These are phyloP conservation scores for Drosophila cracens DNA, from an alignment of 2,888 invertebrate genomes.

Conservation along the genomic window DNA sequence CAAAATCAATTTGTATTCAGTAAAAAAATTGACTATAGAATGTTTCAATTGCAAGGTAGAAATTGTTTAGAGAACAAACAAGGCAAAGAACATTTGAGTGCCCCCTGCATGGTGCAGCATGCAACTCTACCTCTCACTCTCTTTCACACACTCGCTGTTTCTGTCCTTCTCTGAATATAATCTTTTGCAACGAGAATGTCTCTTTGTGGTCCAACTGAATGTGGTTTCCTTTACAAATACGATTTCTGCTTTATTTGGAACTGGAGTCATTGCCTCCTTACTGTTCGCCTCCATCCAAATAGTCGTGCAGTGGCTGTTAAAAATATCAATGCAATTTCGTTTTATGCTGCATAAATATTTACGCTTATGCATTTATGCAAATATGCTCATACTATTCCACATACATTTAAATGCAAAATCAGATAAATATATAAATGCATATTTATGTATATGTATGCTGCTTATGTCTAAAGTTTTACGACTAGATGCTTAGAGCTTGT, in stretches of 20 bases:
- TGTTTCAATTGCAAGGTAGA: constrained; percentile 4
- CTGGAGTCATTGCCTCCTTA: not conserved
- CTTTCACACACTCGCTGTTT: not conserved
- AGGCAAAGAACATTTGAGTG: constrained; percentile 9
- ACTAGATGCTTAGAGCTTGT: constrained; percentile 74
- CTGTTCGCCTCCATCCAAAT: not conserved
- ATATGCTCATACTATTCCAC: constrained; percentile 30
- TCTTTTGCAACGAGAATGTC: constrained; percentile 39
- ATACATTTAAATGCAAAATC: constrained; percentile 23
- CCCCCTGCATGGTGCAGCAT: constrained; percentile 11
- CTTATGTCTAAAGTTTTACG: constrained; percentile 48
- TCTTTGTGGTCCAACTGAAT: constrained; percentile 33
- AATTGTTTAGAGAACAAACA: constrained; percentile 15
- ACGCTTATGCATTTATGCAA: constrained; percentile 71
- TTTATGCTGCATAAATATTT: constrained; percentile 69
- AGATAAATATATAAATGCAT: constrained; percentile 24
- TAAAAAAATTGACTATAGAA: constrained; percentile 5
- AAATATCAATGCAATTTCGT: constrained; percentile 57
- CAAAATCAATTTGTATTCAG: not conserved
- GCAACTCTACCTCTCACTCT: not conserved
- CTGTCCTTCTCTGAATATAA: not conserved
- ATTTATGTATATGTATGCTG: constrained; percentile 7
- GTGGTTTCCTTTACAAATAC: constrained; percentile 42
- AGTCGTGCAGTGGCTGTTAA: constrained; percentile 6
- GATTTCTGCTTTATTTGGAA: constrained; percentile 24